phyloP scores from a whole-genome alignment of 1,140 invertebrate genomes.

The Brachionus rubens region DNA sequence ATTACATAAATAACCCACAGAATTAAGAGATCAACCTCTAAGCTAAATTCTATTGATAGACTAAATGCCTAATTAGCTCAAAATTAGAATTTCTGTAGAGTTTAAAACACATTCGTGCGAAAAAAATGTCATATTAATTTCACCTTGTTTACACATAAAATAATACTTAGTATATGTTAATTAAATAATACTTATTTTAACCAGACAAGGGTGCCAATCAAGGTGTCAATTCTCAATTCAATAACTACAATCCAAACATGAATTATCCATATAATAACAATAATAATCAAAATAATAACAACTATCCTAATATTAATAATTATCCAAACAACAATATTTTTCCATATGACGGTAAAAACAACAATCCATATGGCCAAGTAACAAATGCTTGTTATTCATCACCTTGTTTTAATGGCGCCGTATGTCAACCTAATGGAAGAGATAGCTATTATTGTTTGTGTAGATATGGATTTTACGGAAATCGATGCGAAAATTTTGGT shows the following conservation, averaged over 20 bases:
- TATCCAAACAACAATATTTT: neutral
- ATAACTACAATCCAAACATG: neutral
- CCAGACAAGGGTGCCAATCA: neutral
- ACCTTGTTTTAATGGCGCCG: slow-evolving; percentile 32
- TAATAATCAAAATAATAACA: neutral
- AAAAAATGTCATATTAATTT: no score
- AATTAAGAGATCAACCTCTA: no score
- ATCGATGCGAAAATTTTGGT: slow-evolving; percentile 16
- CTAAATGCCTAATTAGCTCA: no score
- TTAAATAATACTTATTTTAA: no score
- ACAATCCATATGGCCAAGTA: neutral
- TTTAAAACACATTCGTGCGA: no score
- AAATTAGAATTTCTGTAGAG: no score
- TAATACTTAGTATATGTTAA: no score
- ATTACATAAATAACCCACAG: no score
- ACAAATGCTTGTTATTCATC: neutral
- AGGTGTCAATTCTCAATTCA: neutral
- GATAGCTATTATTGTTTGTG: slow-evolving; percentile 18
- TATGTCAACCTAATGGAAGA: slow-evolving; percentile 35
- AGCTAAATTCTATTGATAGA: no score
- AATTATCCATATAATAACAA: neutral
- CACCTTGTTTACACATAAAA: no score
- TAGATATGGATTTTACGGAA: slow-evolving; percentile 23
- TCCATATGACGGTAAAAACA: neutral
- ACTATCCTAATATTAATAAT: neutral